Evolutionary conservation across 2,888 invertebrate species (phyloP), one percentile per base, ranked within the genome.

Genomic region (Spilosoma lubricipeda): DNA sequence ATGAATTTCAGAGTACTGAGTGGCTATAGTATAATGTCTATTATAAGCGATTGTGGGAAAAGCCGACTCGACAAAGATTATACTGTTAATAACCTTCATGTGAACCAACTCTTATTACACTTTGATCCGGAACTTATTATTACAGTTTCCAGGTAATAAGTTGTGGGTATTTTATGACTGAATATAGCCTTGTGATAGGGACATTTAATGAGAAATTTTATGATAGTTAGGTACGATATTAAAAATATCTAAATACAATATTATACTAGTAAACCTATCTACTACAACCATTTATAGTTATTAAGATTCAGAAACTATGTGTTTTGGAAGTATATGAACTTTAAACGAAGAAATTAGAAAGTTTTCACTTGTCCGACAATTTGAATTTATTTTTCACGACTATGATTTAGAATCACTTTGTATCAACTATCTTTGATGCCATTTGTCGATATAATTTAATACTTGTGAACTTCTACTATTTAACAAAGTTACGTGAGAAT

Each of bases 121-220:
- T 66, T 66, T 39, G 39, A 66, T 66, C 65, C 65, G 65, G 65
- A 66, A 66, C 65, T 39, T 39, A 39, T n/a, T n/a, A n/a, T 11
- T 23, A 65, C 5, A 66, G 39, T 63, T 30, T 30, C 30, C 30
- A 30, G 27, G 30, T 30, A 63, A 18, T 39, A 11, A 36, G 9
- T 39, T 23, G 23, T 63, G 33, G 64, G 36, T 30, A 65, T 65
- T 36, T 65, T 65, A 27, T 27, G n/a, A 27, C 27, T 15, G 15
- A 63, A 30, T 27, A 15, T 27, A 15, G 2, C 59, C 27, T 56
- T 30, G n/a, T 30, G 15, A 59, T 27, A 59, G 59, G 27, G 15
- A 59, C 27, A 59, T 59, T 27, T 59, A 9, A 27, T 59, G 7
- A n/a, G 27, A 59, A 59, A 59, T 56, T 23, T 56, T 56, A 56